phyloP scores from a whole-genome alignment of 2,888 invertebrate genomes.

The Sabatieria punctata region DNA sequence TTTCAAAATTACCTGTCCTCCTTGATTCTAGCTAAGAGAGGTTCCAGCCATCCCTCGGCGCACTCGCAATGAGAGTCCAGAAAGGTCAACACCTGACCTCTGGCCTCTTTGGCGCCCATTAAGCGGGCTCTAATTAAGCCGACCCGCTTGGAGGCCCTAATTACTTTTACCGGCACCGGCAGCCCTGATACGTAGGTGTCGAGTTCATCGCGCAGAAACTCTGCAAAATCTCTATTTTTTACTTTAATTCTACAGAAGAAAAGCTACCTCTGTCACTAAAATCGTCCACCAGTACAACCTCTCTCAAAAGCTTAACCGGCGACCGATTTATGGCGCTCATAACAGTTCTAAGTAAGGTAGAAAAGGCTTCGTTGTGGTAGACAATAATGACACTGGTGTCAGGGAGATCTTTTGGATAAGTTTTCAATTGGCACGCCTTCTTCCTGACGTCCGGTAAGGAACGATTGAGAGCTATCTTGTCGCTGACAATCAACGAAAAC shows the following conservation, averaged over 20 bases:
- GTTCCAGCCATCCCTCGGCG: slow-evolving; percentile 96
- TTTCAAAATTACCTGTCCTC: slow-evolving; percentile 49
- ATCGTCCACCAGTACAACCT: slow-evolving; percentile 93
- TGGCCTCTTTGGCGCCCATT: slow-evolving; percentile 76
- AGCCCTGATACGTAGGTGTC: slow-evolving; percentile 72
- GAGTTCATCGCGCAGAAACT: slow-evolving; percentile 66
- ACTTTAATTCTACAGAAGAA: too few relatives aligned
- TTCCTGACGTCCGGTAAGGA: slow-evolving; percentile 22
- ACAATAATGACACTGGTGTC: slow-evolving; percentile 81
- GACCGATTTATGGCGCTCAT: slow-evolving; percentile 93
- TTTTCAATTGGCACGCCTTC: slow-evolving; percentile 1
- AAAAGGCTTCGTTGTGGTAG: slow-evolving; percentile 98
- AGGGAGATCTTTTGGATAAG: slow-evolving; percentile 49
- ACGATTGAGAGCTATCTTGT: slow-evolving; percentile 44
- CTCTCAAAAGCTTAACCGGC: slow-evolving; percentile 64
- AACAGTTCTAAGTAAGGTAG: slow-evolving; percentile 79
- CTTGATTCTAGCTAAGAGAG: slow-evolving; percentile 71
- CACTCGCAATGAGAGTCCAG: slow-evolving; percentile 97
- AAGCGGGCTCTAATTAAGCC: slow-evolving; percentile 88
- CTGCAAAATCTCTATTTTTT: slow-evolving; percentile 44
- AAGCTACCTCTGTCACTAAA: slow-evolving; percentile 53
- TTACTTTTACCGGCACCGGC: slow-evolving; percentile 55
- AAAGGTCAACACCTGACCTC: slow-evolving; percentile 79
- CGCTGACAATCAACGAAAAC: slow-evolving; percentile 91
- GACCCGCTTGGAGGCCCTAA: slow-evolving; percentile 75